Evolutionary conservation across 2,888 invertebrate species (phyloP), one percentile per base, ranked within the genome.

Genomic region (Drosophila trichaetosa): DNA sequence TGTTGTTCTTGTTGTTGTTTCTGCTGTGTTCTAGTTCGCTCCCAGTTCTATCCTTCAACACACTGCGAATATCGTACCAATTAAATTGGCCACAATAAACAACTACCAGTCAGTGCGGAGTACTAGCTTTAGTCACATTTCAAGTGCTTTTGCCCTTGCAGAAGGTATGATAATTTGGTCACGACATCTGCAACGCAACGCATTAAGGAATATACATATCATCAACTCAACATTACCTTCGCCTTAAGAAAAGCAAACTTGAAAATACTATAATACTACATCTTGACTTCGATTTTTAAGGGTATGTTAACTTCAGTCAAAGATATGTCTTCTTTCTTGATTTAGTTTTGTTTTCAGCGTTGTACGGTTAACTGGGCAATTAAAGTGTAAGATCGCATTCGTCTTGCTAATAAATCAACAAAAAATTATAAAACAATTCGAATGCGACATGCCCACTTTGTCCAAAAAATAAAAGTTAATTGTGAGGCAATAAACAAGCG

Each of bases 381-480:
- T 76, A 83, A 72, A 63, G 73, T 42, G 58, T 34, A 54, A 57
- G 63, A 62, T 48, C 36, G 68, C 54, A 54, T 13, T 51, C 49
- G 52, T 52, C 61, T 38, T 56, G 31, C 40, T 56, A 74, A 83
- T 83, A 83, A 83, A 87, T 83, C 77, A 72, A 53, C 53, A 63
- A 67, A 81, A 87, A 83, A 80, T 87, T 84, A 79, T 87, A 84
- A 80, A 80, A 80, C 79, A 83, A 87, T 87, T 76, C 59, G 74
- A 73, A 76, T 73, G 60, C 57, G 21, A 21, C n/a, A 21, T 10
- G 24, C 13, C n/a, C 24, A 21, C 53, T 66, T 53, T 73, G 70
- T 76, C 64, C 71, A 38, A 33, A 34, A 54, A 67, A 82, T 82
- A 74, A 89, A 84, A 77, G 68, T 74, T 85, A 84, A 87, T 89